A percentile compares a stretch with the other conserved stretches of the same genome.
Conservation (phyloP, 2,797 vertebrate species). For the Danio kyathit region DNA sequence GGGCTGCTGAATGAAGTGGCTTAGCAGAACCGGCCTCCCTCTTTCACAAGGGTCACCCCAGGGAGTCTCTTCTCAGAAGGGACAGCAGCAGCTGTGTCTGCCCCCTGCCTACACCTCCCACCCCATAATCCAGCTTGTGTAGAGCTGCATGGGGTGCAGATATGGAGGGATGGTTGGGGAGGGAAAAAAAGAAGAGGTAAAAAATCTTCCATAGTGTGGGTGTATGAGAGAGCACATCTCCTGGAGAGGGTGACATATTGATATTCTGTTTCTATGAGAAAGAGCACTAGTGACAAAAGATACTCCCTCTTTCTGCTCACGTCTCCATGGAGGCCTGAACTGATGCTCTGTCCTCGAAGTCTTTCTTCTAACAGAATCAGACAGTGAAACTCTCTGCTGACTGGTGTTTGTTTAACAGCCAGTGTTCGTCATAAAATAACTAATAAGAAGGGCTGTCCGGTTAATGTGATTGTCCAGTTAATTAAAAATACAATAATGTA, state of each 20-base stretch:
- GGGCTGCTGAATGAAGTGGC: slow-evolving; percentile 50
- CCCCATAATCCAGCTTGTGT: slow-evolving; percentile 55
- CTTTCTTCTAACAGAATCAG: neutral
- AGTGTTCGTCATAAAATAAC: neutral
- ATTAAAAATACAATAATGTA: neutral
- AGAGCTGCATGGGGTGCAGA: slow-evolving; percentile 50
- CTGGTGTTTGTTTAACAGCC: neutral
- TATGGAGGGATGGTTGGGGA: slow-evolving; percentile 1
- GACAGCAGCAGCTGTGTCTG: slow-evolving; percentile 58
- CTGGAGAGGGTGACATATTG: slow-evolving; percentile 23
- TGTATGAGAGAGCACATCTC: slow-evolving; percentile 14
- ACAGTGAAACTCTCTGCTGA: neutral
- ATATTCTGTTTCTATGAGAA: slow-evolving; percentile 29
- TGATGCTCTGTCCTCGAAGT: neutral
- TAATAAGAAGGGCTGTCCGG: neutral
- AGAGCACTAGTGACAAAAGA: slow-evolving; percentile 28
- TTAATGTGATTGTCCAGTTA: neutral
- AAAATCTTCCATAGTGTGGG: neutral
- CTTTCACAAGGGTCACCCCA: slow-evolving; percentile 52
- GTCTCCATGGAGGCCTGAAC: slow-evolving; percentile 16
- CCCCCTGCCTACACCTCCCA: slow-evolving; percentile 44
- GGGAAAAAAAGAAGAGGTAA: slow-evolving; percentile 2
- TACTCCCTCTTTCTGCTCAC: slow-evolving; percentile 21
- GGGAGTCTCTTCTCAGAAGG: slow-evolving; percentile 55
- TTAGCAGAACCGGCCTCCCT: slow-evolving; percentile 47